Conservation (phyloP, 2,888 invertebrate species). For the Herminia tarsipennalis region DNA sequence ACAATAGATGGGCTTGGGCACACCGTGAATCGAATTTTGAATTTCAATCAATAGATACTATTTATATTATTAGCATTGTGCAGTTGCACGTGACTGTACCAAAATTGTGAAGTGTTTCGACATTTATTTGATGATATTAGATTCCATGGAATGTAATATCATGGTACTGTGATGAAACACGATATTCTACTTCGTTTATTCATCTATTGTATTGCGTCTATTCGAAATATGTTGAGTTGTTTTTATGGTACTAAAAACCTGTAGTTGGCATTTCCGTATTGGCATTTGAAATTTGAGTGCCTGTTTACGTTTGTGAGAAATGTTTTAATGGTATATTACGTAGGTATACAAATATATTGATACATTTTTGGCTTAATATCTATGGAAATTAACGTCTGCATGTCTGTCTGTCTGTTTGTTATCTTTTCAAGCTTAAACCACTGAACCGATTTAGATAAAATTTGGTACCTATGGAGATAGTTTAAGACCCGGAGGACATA, state of each 20-base stretch:
- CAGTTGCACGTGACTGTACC: conserved; percentile 34
- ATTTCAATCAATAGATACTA: conserved; percentile 50
- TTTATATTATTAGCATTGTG: conserved; percentile 44
- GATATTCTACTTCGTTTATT: conserved; percentile 19
- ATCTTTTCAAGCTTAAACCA: too few species aligned
- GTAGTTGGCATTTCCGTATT: neutral
- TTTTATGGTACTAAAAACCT: neutral
- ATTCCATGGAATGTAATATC: conserved; percentile 10
- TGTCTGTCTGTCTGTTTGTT: too few species aligned
- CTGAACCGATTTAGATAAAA: too few species aligned
- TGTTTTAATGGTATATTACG: neutral
- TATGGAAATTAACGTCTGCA: too few species aligned
- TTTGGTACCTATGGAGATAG: too few species aligned
- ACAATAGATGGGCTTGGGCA: conserved; percentile 61
- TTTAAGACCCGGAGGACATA: too few species aligned
- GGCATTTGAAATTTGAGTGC: neutral
- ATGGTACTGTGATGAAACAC: conserved; percentile 7
- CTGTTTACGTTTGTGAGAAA: neutral
- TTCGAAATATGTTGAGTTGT: neutral
- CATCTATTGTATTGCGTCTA: conserved; percentile 2
- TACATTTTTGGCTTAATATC: too few species aligned
- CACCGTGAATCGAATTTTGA: conserved; percentile 61
- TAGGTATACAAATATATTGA: too few species aligned
- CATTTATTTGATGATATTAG: conserved; percentile 14
- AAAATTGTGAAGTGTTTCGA: conserved; percentile 25